Conservation (phyloP, 2,113 vertebrate genomes). For the Ibidorhyncha struthersii region DNA sequence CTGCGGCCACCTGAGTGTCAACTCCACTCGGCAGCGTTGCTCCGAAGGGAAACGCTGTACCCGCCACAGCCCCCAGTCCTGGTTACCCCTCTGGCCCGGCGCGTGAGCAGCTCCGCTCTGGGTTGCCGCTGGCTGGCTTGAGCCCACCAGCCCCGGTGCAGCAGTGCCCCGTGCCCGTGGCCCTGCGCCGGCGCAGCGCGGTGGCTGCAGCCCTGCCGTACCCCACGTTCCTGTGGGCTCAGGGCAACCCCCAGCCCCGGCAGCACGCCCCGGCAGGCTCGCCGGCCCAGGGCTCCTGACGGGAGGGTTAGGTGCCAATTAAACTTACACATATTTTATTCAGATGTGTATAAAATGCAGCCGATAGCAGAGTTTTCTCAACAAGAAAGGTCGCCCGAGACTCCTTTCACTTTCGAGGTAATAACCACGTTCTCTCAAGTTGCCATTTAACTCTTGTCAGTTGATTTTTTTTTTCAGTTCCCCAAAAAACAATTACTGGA, state of each 20-base stretch:
- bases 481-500: background rate
- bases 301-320: fast-evolving
- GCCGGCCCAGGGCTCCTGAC: fast-evolving
- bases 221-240: no score
- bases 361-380: background rate
- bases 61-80: no score
- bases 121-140: no score
- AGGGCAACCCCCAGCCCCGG: background rate
- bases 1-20: no score
- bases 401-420: background rate
- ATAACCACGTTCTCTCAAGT: background rate
- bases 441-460: conserved; percentile 25
- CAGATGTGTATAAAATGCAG: background rate
- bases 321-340: background rate
- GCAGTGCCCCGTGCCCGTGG: background rate
- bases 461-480: background rate
- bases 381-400: background rate
- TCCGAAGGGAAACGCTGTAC: no score
- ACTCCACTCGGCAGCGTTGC: no score
- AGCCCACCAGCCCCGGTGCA: background rate
- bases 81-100: no score
- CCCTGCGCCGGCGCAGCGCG: no score
- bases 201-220: background rate
- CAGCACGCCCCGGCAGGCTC: fast-evolving
- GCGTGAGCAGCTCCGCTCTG: no score